Conservation (phyloP, 2,113 vertebrate species). For the Phasianus colchicus region DNA sequence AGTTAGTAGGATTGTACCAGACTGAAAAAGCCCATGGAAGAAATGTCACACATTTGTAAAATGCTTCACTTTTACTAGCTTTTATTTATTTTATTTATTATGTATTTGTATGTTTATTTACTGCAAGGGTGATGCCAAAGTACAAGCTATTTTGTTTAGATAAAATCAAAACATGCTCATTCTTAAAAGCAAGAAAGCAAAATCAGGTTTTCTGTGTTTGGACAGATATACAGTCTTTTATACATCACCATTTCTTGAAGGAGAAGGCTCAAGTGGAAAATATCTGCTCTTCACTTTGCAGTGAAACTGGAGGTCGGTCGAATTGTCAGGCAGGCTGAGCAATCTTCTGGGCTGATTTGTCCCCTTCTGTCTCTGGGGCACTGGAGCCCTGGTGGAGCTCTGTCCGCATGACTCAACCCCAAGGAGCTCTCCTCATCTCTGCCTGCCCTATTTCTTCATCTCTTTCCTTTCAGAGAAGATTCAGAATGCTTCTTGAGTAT, state of each 20-base stretch:
- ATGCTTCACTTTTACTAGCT: background rate
- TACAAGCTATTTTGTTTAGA: background rate
- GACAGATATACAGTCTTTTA: background rate
- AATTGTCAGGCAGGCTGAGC: background rate
- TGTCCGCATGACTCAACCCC: background rate
- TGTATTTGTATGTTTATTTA: background rate
- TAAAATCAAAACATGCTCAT: background rate
- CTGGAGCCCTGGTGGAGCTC: background rate
- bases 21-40: background rate
- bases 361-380: background rate
- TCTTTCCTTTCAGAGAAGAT: background rate
- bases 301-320: conserved; percentile 15
- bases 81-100: conserved; percentile 4
- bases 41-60: background rate
- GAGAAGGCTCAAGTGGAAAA: background rate
- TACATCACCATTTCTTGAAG: background rate
- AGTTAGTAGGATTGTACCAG: background rate
- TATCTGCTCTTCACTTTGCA: background rate
- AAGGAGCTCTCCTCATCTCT: background rate
- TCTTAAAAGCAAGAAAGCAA: background rate
- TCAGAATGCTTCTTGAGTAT: background rate
- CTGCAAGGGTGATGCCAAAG: background rate
- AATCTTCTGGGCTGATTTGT: background rate
- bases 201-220: background rate
- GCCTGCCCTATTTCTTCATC: background rate